A percentile compares a stretch with the other conserved stretches of the same genome.
These are phyloP conservation scores for Microcebus jonahi DNA, from an alignment of 2,113 vertebrate genomes.

Conservation along the genomic window DNA sequence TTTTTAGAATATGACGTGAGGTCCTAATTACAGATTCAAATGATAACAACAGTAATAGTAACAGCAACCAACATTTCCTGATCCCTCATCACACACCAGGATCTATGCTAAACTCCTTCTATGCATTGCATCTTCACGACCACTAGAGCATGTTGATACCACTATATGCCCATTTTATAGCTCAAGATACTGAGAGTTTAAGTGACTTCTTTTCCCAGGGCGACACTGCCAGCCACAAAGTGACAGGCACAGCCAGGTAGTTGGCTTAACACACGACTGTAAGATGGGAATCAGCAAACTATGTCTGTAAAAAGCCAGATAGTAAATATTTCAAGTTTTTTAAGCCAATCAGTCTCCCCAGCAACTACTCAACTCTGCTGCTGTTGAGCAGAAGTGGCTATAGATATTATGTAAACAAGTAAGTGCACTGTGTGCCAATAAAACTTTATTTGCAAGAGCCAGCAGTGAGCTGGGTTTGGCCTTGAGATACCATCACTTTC, in stretches of 20 bases:
- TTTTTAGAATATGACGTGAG: not conserved
- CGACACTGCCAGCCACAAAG: not conserved
- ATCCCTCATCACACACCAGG: not conserved
- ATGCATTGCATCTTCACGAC: accelerated
- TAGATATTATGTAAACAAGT: not conserved
- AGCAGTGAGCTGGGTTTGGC: accelerated
- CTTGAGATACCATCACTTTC: accelerated
- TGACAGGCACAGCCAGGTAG: not conserved
- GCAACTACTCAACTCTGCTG: not conserved
- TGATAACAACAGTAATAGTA: not conserved
- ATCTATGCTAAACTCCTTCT: not conserved
- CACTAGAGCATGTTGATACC: too few relatives aligned
- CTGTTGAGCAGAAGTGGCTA: not conserved
- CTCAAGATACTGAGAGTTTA: not conserved
- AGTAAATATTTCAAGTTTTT: not conserved
- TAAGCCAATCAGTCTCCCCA: too few relatives aligned
- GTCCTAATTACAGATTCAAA: not conserved
- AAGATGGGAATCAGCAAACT: not conserved
- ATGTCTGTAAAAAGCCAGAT: not conserved
- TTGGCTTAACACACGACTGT: accelerated
- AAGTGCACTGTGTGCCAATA: not conserved
- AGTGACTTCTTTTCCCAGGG: not conserved
- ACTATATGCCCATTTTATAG: not conserved
- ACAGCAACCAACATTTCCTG: not conserved
- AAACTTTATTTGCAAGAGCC: constrained; percentile 26